Conservation (phyloP, 2,797 vertebrate species). For the Bufotes viridis region DNA sequence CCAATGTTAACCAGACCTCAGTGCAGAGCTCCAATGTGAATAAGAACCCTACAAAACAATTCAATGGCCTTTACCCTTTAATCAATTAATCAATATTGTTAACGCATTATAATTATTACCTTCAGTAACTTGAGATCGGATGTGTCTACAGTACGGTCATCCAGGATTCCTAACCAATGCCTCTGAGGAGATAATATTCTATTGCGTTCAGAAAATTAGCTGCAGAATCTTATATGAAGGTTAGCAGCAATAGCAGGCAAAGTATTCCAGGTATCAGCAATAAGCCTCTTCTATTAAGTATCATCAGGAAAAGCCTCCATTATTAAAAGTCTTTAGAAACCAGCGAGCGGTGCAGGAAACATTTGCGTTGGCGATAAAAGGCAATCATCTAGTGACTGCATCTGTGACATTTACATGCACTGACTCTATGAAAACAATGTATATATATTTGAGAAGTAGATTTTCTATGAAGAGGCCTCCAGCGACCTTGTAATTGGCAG, state of each 20-base stretch:
- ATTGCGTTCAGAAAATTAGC: not conserved
- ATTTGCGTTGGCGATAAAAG: not conserved
- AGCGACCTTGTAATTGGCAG: conserved; percentile 18
- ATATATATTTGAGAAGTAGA: not conserved
- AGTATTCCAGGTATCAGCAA: not conserved
- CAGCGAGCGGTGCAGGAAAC: not conserved
- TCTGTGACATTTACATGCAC: conserved; percentile 17
- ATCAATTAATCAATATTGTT: too few species aligned
- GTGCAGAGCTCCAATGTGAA: too few species aligned
- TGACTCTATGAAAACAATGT: not conserved
- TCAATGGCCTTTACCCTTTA: too few species aligned
- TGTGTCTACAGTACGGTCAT: too few species aligned
- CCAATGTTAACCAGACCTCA: too few species aligned
- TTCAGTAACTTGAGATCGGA: too few species aligned
- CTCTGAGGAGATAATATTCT: too few species aligned
- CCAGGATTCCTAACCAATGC: too few species aligned
- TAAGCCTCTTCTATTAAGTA: not conserved
- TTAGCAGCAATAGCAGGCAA: not conserved
- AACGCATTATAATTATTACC: too few species aligned
- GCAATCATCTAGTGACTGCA: not conserved
- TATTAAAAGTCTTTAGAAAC: not conserved
- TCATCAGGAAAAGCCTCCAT: not conserved
- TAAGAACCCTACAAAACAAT: too few species aligned
- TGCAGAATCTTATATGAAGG: not conserved
- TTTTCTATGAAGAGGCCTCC: not conserved